phyloP scores from a whole-genome alignment of 1,140 invertebrate genomes.

The Meteorus sp. region DNA sequence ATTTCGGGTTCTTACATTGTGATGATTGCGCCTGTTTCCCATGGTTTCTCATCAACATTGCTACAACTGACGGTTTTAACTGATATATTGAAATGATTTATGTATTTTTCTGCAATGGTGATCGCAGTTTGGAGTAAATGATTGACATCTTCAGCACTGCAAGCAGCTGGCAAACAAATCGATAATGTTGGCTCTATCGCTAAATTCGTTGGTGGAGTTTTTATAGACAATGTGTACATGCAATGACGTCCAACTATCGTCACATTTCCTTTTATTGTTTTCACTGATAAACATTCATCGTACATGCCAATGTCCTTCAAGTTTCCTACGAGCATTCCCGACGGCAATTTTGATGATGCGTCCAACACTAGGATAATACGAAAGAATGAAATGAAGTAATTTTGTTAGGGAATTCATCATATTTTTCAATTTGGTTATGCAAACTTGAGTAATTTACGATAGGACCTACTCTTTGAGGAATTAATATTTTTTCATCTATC shows the following conservation, averaged over 20 bases:
- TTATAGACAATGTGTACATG: constrained; percentile 1
- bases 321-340: constrained; percentile 45
- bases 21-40: neutral
- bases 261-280: constrained; percentile 8
- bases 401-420: too few relatives aligned
- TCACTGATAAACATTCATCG: constrained; percentile 41
- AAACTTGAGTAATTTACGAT: too few relatives aligned
- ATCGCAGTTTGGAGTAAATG: neutral
- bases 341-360: constrained; percentile 44
- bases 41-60: neutral
- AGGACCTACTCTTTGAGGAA: too few relatives aligned
- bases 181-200: neutral
- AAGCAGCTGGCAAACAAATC: neutral
- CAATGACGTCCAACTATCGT: neutral
- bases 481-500: neutral
- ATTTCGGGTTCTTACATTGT: neutral
- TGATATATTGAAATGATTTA: neutral
- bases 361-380: constrained; percentile 52
- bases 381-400: too few relatives aligned
- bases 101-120: neutral
- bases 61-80: neutral
- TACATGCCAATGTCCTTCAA: constrained; percentile 43
- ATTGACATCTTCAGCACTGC: neutral
- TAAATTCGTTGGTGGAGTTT: neutral
- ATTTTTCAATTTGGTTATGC: too few relatives aligned